Evolutionary conservation across 2,113 vertebrate genomes (phyloP), one percentile per base, ranked within the genome.

Genomic region (Hoplias malabaricus): DNA sequence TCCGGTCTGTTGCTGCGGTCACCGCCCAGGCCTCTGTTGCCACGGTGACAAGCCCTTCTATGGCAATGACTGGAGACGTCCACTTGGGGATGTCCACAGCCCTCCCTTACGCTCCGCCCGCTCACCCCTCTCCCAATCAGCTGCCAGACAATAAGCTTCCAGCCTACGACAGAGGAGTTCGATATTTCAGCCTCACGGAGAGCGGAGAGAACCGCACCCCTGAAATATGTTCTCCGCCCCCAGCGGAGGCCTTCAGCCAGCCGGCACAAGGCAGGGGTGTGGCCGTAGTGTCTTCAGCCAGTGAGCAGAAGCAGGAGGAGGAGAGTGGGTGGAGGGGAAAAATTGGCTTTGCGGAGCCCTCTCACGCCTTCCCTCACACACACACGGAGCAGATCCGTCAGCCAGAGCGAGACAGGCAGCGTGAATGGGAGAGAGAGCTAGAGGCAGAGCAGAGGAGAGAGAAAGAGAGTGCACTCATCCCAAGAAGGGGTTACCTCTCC

Each of bases 1-100:
- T 92, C 63, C 92, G 92, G 42, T 95, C 95, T 0, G 88, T 95
- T 62, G 93, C 95, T n/a, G 90, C 91, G 2, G 93, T 94, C 86
- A 82, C 89, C 74, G 90, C 93, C 0, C 86, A 93, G 86, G 89
- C 95, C 56, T 90, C 93, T 3, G 93, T 96, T 61, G 38, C 90
- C 75, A 86, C 86, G 0, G 93, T 92, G 87, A 88, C 92, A 42
- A 88, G 89, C 73, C 61, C 76, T 23, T 87, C 91, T 0, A 81
- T 87, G 86, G 82, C 90, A 29, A 69, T 92, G 0, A 89, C 90
- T 2, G 90, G 86, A 57, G 92, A 94, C 31, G 85, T 92, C 69
- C 89, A 78, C 23, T n/a, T 59, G 67, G 88, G 84, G 0, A 96
- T 92, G 87, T 82, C 90, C 48, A 72, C 86, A 0, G 53, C 88